phyloP scores from a whole-genome alignment of 1,140 invertebrate genomes.

The Zaprionus camerounensis region DNA sequence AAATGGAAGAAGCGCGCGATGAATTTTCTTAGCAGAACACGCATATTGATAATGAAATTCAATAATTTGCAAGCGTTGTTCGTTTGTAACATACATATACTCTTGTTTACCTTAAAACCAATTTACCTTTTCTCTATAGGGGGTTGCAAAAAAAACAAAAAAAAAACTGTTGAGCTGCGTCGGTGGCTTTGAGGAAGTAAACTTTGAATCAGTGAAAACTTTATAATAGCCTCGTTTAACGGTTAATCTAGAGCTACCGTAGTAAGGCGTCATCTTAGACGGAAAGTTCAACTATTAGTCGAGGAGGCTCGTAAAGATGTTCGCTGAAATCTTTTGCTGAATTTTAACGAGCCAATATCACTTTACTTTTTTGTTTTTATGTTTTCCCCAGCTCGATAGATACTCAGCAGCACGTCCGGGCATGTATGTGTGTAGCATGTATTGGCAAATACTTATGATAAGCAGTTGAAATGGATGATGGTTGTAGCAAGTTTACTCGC shows the following conservation, averaged over 20 bases:
- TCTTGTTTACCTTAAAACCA: not conserved
- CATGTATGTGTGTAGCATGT: not conserved
- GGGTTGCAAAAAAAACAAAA: not conserved
- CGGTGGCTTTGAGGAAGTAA: not conserved
- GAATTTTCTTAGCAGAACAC: too few relatives aligned
- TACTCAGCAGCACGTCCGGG: conserved; percentile 14
- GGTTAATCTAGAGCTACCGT: not conserved
- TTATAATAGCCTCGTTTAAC: conserved; percentile 1
- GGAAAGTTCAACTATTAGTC: conserved; percentile 17
- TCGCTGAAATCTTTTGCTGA: conserved; percentile 11
- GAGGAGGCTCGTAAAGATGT: conserved; percentile 7
- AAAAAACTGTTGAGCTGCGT: not conserved
- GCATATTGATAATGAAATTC: too few relatives aligned
- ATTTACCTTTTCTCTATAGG: not conserved
- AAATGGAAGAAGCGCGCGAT: too few relatives aligned
- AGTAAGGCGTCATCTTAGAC: not conserved
- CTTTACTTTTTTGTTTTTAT: not conserved
- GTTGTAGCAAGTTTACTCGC: conserved; percentile 23
- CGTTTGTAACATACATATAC: not conserved
- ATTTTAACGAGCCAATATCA: conserved; percentile 37
- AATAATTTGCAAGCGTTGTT: too few relatives aligned
- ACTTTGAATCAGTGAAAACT: not conserved
- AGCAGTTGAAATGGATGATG: conserved; percentile 19
- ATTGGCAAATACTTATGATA: conserved; percentile 25
- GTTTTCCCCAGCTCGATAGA: not conserved